These are phyloP conservation scores for Amiota communis DNA, from an alignment of 2,888 invertebrate species.

Conservation along the genomic window DNA sequence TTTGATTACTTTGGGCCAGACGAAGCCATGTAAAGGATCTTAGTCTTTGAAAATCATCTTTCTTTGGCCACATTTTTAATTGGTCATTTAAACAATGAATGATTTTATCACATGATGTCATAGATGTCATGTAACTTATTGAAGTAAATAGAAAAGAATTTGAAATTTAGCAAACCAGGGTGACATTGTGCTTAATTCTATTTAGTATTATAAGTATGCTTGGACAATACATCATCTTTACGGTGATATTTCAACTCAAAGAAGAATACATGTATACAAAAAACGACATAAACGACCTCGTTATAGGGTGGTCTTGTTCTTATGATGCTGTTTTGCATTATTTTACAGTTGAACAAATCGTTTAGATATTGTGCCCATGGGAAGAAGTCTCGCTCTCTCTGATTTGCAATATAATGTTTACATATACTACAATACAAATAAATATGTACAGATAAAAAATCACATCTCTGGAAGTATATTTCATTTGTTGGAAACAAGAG, in stretches of 20 bases:
- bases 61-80: too few species aligned
- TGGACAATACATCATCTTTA: constrained; percentile 9
- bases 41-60: too few species aligned
- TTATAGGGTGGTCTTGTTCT: not conserved
- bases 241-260: constrained; percentile 23
- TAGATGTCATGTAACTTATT: too few species aligned
- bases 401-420: not conserved
- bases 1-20: too few species aligned
- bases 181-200: too few species aligned
- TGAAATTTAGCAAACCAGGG: too few species aligned
- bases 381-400: not conserved
- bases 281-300: not conserved
- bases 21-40: too few species aligned
- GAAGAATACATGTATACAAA: not conserved
- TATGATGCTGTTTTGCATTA: constrained; percentile 41
- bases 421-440: not conserved
- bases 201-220: not conserved
- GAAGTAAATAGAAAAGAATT: too few species aligned
- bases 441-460: not conserved
- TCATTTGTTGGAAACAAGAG: not conserved
- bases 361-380: constrained; percentile 41
- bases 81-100: too few species aligned
- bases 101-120: too few species aligned
- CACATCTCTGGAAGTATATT: too few species aligned
- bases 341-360: constrained; percentile 48